Base-by-base conservation (phyloP, 2,797 vertebrate species). In the Gastrophryne carolinensis region DNA sequence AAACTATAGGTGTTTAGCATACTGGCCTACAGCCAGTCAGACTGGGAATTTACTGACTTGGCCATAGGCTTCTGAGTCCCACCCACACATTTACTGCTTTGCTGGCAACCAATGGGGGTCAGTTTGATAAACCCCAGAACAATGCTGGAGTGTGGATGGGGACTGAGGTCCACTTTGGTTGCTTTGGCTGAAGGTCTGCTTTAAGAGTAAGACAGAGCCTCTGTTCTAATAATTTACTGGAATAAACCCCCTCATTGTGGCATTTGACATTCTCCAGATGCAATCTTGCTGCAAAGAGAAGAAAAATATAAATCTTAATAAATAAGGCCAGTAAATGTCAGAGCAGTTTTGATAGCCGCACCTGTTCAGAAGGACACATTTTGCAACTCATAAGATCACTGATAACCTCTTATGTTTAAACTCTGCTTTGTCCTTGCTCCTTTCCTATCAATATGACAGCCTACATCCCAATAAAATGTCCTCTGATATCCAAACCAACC, bases 351-450 rank as follows among this genome's bases (percentile, higher is more conserved):
- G 54, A 47, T 58, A 58, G 39, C 56, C 34, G 29, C 68, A 60
- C 56, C 56, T 71, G 68, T 60, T 60, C 34, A 26, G 66, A 61
- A 49, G 54, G 39, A 61, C 54, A 71, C 23, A 50, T 49, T 71
- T 32, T 47, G 41, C 17, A 60, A 32, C 68, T 49, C 66, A 34
- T 35, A 54, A 71, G 26, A 60, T 60, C 68, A 7, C 68, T 44
- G 66, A 69, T 69, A 69, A 56, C 52, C 66, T 69, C 66, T 69
- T 57, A 57, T 69, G 66, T 60, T 71, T 71, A 47, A 60, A 47
- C 54, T 71, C 68, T 49, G 37, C 41, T 47, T 58, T 58, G 56
- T 71, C 68, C 54, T 71, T 71, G 58, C 41, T 52, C 47, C 27
- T 13, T 26, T 27, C 58, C 8, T 73, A 54, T 39, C 39, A 63